phyloP scores from a whole-genome alignment of 2,888 invertebrate species.

The Timema podura region DNA sequence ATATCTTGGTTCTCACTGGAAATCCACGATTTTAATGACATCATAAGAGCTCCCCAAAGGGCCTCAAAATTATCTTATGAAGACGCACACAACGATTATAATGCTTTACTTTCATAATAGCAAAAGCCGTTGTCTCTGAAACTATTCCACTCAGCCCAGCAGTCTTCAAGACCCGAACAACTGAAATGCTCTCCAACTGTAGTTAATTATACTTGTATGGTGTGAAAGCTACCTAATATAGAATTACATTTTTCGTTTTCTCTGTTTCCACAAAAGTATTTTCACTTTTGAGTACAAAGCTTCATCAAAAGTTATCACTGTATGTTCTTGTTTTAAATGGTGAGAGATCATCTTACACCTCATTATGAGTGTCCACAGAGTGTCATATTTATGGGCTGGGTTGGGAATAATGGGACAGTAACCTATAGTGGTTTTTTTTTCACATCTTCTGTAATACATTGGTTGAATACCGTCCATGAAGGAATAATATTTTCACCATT shows the following conservation, averaged over 20 bases:
- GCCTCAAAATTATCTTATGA: not conserved
- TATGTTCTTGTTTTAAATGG: not conserved
- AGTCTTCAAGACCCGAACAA: not conserved
- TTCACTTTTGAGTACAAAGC: not conserved
- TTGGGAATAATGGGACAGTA: not conserved
- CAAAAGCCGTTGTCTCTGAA: not conserved
- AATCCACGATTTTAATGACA: not conserved
- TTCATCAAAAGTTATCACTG: constrained; percentile 7
- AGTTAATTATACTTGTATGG: not conserved
- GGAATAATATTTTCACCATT: not conserved
- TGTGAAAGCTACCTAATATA: not conserved
- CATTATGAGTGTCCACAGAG: not conserved
- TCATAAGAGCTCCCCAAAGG: not conserved
- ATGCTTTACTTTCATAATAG: not conserved
- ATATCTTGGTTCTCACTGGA: not conserved
- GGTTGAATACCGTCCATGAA: not conserved
- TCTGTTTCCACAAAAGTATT: not conserved
- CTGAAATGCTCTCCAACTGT: not conserved
- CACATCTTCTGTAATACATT: not conserved
- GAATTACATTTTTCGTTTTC: not conserved
- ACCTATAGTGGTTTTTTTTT: not conserved
- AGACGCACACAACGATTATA: not conserved
- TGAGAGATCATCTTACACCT: constrained; percentile 4
- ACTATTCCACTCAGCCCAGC: not conserved
- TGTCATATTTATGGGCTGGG: not conserved